Evolutionary conservation across 2,888 invertebrate genomes (phyloP).

Genomic region (Lucinisca nassula): DNA sequence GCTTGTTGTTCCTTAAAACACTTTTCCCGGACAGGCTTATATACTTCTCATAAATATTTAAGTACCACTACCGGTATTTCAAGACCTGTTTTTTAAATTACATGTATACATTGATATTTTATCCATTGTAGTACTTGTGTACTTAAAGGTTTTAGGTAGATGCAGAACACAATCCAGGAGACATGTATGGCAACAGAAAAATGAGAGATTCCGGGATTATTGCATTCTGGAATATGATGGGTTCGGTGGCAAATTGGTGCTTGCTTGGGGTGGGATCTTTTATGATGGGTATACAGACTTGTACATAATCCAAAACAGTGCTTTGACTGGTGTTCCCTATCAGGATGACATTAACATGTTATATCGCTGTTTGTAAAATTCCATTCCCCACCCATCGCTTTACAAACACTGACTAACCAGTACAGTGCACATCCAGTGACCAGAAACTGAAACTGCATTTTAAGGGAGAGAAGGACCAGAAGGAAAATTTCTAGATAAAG

Average conservation of each 20-base stretch:
- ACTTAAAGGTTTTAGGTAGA: too few species aligned
- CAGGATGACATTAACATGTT: constrained; percentile 38
- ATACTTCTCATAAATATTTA: too few species aligned
- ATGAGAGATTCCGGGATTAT: constrained; percentile 33
- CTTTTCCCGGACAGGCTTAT: too few species aligned
- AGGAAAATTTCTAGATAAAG: too few species aligned
- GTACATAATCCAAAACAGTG: constrained; percentile 25
- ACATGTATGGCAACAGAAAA: constrained; percentile 18
- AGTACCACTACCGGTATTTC: too few species aligned
- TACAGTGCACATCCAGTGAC: too few species aligned
- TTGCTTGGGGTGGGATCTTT: constrained; percentile 43
- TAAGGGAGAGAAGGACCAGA: too few species aligned
- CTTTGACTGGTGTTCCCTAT: constrained; percentile 41
- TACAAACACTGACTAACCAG: not conserved
- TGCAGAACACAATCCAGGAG: not conserved
- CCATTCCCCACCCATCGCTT: not conserved
- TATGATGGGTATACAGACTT: constrained; percentile 36
- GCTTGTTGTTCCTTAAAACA: too few species aligned
- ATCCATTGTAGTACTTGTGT: too few species aligned
- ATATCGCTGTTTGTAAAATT: not conserved
- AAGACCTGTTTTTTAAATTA: too few species aligned
- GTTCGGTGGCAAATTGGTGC: constrained; percentile 40
- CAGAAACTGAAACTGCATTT: too few species aligned
- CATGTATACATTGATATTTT: too few species aligned
- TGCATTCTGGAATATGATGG: constrained; percentile 40